A percentile compares a stretch with the other conserved stretches of the same genome.
These are phyloP conservation scores for Emmelina monodactyla DNA, from an alignment of 2,888 invertebrate genomes.

Conservation along the genomic window DNA sequence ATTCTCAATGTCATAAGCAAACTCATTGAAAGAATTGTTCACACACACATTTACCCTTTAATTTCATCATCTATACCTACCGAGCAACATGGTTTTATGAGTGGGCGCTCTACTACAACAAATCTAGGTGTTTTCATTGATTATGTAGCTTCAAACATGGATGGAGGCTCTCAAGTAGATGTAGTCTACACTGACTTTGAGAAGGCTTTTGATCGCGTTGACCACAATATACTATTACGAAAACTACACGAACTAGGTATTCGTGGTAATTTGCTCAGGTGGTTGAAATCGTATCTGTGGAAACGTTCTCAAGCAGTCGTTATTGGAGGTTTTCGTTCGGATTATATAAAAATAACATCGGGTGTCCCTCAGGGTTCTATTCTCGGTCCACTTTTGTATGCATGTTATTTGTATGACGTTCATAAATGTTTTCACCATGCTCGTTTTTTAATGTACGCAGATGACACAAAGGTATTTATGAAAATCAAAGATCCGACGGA, in stretches of 20 bases:
- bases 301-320: not conserved
- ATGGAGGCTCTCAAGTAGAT: slow-evolving; percentile 12
- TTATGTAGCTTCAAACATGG: not conserved
- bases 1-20: slow-evolving; percentile 6
- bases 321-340: not conserved
- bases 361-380: slow-evolving; percentile 5
- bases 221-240: slow-evolving; percentile 10
- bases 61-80: not conserved
- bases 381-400: slow-evolving; percentile 1
- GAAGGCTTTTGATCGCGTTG: slow-evolving; percentile 18
- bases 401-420: slow-evolving; percentile 1
- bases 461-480: slow-evolving; percentile 1
- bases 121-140: slow-evolving; percentile 1
- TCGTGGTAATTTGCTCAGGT: slow-evolving; percentile 11
- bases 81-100: slow-evolving; percentile 5
- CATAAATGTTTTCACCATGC: not conserved
- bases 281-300: slow-evolving; percentile 10
- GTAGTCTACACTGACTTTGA: slow-evolving; percentile 19
- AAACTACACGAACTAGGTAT: slow-evolving; percentile 10
- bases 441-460: not conserved
- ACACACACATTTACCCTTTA: slow-evolving; percentile 1
- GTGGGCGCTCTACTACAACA: not conserved
- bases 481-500: not conserved
- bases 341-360: not conserved
- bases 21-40: slow-evolving; percentile 3